Base-by-base conservation (phyloP, 2,113 vertebrate genomes). In the Pollachius pollachius region DNA sequence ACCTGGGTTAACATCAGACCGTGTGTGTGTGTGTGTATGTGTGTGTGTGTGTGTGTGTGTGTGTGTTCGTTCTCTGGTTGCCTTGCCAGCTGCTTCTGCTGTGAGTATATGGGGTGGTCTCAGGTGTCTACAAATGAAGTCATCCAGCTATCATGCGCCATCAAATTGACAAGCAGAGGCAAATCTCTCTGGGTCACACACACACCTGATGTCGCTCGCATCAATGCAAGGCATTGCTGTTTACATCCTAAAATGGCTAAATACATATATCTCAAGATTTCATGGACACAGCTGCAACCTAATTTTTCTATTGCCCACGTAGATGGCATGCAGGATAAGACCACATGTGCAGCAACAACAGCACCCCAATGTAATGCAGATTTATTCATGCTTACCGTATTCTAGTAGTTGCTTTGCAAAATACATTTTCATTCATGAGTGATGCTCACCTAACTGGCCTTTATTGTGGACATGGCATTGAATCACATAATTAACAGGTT, bases 91-190 rank as follows among this genome's bases (percentile, higher is more conserved):
- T 85, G 81, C 74, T 74, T 89, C 83, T 78, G 9, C 72, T 75
- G 75, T 76, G 75, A 82, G 80, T 74, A 68, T 65, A 71, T 80
- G 64, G 25, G 17, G 67, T 62, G 83, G 83, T 79, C 83, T 87
- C 87, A 88, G 87, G 87, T 90, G 89, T 72, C 84, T 3, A 1
- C 79, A 83, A 79, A 88, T 90, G 76, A 88, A 89, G 81, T 88
- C 87, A 89, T 85, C 81, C 85, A 72, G 82, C 73, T 76, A 81
- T 83, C 21, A 76, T 68, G 18, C 13, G 61, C 66, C 30, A 70
- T 79, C 78, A 87, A 85, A 88, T 85, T 86, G 86, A 86, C 84
- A 85, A 80, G 83, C 85, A 89, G 84, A 79, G 78, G 76, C 75
- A 87, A 86, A 83, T 75, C 87, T 86, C 87, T 66, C 18, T 64